These are phyloP conservation scores for Dipodomys ordii DNA, from an alignment of 2,113 vertebrate genomes.

Conservation along the genomic window DNA sequence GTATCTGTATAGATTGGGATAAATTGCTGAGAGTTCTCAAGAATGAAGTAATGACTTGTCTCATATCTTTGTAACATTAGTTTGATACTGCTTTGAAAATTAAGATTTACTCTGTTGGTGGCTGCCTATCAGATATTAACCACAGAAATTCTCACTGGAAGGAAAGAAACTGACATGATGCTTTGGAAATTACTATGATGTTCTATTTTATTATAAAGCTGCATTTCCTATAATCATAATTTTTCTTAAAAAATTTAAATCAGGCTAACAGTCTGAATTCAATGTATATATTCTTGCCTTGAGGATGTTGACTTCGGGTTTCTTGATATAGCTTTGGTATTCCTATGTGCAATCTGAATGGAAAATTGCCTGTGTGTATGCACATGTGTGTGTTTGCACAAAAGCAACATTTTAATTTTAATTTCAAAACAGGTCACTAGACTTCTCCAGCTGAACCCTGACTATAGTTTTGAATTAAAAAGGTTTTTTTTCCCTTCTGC, in stretches of 20 bases:
- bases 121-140: background rate
- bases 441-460: conserved; percentile 61
- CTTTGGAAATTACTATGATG: conserved; percentile 28
- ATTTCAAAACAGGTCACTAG: conserved; percentile 63
- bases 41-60: conserved; percentile 11
- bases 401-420: conserved; percentile 55
- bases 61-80: conserved; percentile 39
- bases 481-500: background rate
- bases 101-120: conserved; percentile 10
- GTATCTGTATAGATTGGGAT: background rate
- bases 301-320: background rate
- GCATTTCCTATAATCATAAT: conserved; percentile 17
- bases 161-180: background rate
- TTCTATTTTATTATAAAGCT: conserved; percentile 50
- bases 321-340: conserved; percentile 38
- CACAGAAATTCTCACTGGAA: background rate
- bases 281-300: conserved; percentile 16
- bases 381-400: too few relatives aligned
- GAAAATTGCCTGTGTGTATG: conserved; percentile 16
- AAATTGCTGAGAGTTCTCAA: background rate
- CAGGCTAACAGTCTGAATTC: background rate
- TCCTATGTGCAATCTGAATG: conserved; percentile 20
- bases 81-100: conserved; percentile 36
- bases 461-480: background rate
- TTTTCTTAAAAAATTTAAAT: conserved; percentile 18